phyloP scores from a whole-genome alignment of 1,140 invertebrate species.

The Rhopalosiphum maidis region DNA sequence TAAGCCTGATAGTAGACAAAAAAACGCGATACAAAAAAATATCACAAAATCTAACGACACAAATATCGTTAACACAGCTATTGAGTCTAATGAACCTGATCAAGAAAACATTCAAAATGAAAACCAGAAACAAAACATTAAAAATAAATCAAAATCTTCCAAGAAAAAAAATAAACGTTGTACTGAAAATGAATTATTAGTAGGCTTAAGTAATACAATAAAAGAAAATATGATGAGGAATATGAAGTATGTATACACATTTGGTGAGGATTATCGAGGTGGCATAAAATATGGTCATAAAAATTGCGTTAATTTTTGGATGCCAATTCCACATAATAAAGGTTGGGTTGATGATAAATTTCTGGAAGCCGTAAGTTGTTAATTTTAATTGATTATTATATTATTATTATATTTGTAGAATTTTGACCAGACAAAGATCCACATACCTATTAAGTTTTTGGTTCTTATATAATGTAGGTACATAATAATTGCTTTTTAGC shows the following conservation, averaged over 20 bases:
- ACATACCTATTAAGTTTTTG: background rate
- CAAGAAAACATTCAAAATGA: background rate
- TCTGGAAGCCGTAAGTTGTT: background rate
- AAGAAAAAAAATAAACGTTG: background rate
- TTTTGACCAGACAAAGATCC: background rate
- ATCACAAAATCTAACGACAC: background rate
- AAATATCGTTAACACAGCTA: background rate
- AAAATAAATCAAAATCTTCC: background rate
- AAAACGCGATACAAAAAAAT: background rate
- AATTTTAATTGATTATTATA: background rate
- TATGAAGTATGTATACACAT: background rate
- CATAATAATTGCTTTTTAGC: too few species aligned
- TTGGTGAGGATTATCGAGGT: background rate
- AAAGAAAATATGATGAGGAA: background rate
- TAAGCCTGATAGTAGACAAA: background rate
- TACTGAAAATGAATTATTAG: background rate
- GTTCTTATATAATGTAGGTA: background rate
- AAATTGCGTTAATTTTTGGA: background rate
- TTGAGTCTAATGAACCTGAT: background rate
- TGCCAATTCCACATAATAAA: background rate
- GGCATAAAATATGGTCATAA: background rate
- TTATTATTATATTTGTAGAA: background rate
- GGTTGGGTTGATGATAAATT: background rate
- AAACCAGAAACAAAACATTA: background rate
- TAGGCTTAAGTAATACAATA: background rate